Conservation (phyloP, 2,113 vertebrate species). For the Pachyramphus minor region DNA sequence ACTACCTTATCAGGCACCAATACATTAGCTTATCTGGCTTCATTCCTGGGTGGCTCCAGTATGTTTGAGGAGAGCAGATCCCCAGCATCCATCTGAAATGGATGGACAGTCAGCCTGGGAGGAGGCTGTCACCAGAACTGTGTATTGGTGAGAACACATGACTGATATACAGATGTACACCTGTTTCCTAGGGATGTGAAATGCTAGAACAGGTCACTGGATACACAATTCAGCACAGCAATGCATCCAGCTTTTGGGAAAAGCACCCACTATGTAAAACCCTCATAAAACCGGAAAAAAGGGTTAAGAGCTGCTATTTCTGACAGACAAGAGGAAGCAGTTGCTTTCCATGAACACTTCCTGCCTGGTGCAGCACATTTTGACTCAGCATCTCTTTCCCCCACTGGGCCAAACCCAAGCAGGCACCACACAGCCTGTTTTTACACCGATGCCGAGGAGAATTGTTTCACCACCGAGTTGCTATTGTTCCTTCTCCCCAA, state of each 20-base stretch:
- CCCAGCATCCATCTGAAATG: rapidly evolving
- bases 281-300: not conserved
- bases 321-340: not conserved
- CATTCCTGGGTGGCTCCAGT: rapidly evolving
- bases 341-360: not conserved
- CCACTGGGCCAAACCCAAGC: not conserved
- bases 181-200: not conserved
- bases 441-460: not conserved
- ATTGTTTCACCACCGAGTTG: not conserved
- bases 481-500: not conserved
- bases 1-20: rapidly evolving
- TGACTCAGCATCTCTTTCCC: not conserved
- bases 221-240: not conserved
- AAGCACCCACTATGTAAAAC: not conserved
- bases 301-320: not conserved
- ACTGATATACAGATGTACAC: rapidly evolving
- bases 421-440: not conserved
- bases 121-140: not conserved
- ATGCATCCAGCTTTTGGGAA: rapidly evolving
- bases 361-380: not conserved
- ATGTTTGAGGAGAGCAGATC: not conserved
- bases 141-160: rapidly evolving
- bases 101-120: rapidly evolving
- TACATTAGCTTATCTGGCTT: not conserved
- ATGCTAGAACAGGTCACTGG: not conserved